Conservation (phyloP, 2,888 invertebrate species). For the Mesorhabditis sp. region DNA sequence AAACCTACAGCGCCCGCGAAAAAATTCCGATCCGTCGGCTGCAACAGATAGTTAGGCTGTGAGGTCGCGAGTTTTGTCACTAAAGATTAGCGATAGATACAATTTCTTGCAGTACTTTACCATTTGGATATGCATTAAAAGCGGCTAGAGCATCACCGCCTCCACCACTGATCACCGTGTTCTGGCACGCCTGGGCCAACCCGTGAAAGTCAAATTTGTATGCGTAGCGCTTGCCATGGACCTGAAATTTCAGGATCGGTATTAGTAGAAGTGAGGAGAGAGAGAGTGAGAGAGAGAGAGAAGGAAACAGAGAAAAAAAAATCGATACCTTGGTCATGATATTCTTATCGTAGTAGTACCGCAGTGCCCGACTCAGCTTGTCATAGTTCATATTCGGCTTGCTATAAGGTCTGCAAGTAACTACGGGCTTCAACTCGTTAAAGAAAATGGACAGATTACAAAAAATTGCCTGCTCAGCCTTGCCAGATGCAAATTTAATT, state of each 20-base stretch:
- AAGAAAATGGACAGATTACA: neutral
- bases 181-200: constrained; percentile 49
- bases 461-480: neutral
- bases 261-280: neutral
- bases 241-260: constrained; percentile 58
- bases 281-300: neutral
- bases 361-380: constrained; percentile 81
- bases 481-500: neutral
- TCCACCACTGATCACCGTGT: constrained; percentile 20
- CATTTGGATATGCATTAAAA: neutral
- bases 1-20: neutral
- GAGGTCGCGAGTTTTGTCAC: neutral
- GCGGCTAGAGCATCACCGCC: neutral
- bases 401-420: constrained; percentile 33
- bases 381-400: constrained; percentile 98
- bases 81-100: neutral
- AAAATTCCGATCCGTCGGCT: neutral
- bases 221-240: constrained; percentile 90
- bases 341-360: constrained; percentile 96
- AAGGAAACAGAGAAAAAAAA: neutral
- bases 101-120: neutral
- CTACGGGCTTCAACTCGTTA: constrained; percentile 5
- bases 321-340: constrained; percentile 78
- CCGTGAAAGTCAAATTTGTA: constrained; percentile 84
- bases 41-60: neutral